Evolutionary conservation across 2,797 vertebrate species (phyloP).

Genomic region (Semaprochilodus insignis): DNA sequence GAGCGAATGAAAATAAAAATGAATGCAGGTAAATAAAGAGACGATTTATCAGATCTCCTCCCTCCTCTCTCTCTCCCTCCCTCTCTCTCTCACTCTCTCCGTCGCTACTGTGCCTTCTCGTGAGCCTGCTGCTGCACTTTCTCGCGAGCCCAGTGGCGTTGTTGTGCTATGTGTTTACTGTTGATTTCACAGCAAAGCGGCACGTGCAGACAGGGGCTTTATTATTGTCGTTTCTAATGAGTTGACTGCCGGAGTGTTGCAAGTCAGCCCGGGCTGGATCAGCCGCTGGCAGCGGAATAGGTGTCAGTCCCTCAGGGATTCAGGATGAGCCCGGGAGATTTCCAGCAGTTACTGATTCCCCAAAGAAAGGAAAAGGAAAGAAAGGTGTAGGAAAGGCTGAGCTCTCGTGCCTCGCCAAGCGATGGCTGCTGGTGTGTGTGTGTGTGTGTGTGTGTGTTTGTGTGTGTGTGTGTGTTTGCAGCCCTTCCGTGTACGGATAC

Average conservation of each 20-base stretch:
- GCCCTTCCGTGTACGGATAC: slow-evolving; percentile 12
- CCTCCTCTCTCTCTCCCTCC: not conserved
- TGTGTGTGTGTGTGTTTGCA: not conserved
- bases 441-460: not conserved
- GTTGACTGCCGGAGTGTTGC: not conserved
- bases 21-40: slow-evolving; percentile 1
- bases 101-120: not conserved
- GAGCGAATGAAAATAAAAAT: not conserved
- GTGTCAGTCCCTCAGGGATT: not conserved
- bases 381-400: not conserved
- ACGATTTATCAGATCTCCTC: not conserved
- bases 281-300: not conserved
- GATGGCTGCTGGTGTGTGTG: not conserved
- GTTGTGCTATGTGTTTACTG: not conserved
- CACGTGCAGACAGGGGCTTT: not conserved
- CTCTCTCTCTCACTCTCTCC: not conserved
- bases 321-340: not conserved
- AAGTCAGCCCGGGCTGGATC: not conserved
- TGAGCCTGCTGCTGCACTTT: not conserved
- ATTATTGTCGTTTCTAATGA: not conserved
- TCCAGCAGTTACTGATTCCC: not conserved
- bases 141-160: not conserved
- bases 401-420: not conserved
- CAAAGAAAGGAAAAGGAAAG: not conserved
- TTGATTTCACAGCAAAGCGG: not conserved